Evolutionary conservation across 1,140 invertebrate species (phyloP).

Genomic region (Drosophila cardini): DNA sequence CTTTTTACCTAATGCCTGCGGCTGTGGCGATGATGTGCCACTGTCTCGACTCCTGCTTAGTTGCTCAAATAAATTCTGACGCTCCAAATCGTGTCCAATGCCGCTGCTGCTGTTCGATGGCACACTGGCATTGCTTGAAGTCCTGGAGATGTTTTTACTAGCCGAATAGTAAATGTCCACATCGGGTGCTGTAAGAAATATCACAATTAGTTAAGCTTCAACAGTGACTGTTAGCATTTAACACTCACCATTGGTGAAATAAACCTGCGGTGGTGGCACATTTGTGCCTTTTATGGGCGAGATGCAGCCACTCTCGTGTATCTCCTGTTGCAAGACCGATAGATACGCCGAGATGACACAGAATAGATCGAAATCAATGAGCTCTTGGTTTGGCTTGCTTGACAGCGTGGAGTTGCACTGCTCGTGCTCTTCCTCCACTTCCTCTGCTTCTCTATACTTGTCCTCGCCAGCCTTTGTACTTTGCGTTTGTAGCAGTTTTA

Average conservation of each 20-base stretch:
- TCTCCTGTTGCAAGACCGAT: slow-evolving; percentile 83
- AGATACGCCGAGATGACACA: slow-evolving; percentile 83
- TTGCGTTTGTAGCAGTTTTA: slow-evolving; percentile 72
- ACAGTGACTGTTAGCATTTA: neutral
- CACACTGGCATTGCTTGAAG: slow-evolving; percentile 82
- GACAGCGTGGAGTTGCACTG: slow-evolving; percentile 22
- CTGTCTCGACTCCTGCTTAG: slow-evolving; percentile 77
- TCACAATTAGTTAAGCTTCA: neutral
- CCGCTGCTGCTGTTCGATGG: slow-evolving; percentile 78
- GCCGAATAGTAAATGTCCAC: slow-evolving; percentile 78
- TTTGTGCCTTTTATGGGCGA: slow-evolving; percentile 84
- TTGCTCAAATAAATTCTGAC: slow-evolving; percentile 62
- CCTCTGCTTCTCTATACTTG: slow-evolving; percentile 2
- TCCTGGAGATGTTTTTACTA: slow-evolving; percentile 80
- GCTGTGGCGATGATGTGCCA: slow-evolving; percentile 84
- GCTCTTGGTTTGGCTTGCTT: slow-evolving; percentile 49
- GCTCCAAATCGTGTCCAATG: slow-evolving; percentile 65
- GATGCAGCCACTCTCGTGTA: slow-evolving; percentile 83
- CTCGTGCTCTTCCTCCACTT: neutral
- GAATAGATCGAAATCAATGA: slow-evolving; percentile 83
- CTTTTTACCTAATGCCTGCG: slow-evolving; percentile 61
- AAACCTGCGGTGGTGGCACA: slow-evolving; percentile 84
- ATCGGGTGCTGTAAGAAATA: slow-evolving; percentile 57
- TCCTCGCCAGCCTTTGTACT: slow-evolving; percentile 42
- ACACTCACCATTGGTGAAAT: slow-evolving; percentile 75